Percentiles rank a stretch among this genome's conserved stretches.
phyloP scores from a whole-genome alignment of 2,797 vertebrate species.

The Sandelia bainsii region DNA sequence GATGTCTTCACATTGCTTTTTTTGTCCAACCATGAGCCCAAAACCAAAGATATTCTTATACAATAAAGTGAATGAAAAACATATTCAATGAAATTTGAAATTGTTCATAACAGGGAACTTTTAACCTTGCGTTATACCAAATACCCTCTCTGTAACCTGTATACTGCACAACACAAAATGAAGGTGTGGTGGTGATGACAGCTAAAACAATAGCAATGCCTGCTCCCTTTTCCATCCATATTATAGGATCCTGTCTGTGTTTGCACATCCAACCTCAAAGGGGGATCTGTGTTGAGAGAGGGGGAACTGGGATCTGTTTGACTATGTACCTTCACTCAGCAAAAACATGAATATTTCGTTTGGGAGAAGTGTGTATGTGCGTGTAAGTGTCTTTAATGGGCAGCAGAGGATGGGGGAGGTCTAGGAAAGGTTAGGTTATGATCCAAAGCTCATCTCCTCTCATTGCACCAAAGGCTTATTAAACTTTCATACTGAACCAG shows the following conservation, averaged over 20 bases:
- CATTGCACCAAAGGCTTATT: conserved; percentile 74
- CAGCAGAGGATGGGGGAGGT: conserved; percentile 30
- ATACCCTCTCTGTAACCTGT: conserved; percentile 15
- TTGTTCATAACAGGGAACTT: conserved; percentile 11
- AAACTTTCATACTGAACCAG: conserved; percentile 74
- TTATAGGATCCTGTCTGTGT: conserved; percentile 35
- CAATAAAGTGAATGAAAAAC: neutral
- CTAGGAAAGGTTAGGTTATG: conserved; percentile 59
- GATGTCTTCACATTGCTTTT: neutral
- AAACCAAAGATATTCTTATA: neutral
- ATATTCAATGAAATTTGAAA: no score
- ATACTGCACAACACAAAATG: conserved; percentile 12
- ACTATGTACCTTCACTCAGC: conserved; percentile 36
- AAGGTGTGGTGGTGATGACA: conserved; percentile 23
- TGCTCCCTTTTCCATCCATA: conserved; percentile 7
- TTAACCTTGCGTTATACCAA: conserved; percentile 46
- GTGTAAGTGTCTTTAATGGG: conserved; percentile 66
- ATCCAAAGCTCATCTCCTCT: conserved; percentile 69
- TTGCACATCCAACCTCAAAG: conserved; percentile 37
- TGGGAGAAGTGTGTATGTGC: conserved; percentile 43
- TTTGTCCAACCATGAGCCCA: neutral
- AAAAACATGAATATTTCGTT: conserved; percentile 67
- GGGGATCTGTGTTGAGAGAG: conserved; percentile 6
- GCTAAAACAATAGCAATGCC: conserved; percentile 32
- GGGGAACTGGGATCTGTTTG: conserved; percentile 19